Evolutionary conservation across 1,140 invertebrate genomes (phyloP), one percentile per base, ranked within the genome.

Genomic region (Drosophila orosa): DNA sequence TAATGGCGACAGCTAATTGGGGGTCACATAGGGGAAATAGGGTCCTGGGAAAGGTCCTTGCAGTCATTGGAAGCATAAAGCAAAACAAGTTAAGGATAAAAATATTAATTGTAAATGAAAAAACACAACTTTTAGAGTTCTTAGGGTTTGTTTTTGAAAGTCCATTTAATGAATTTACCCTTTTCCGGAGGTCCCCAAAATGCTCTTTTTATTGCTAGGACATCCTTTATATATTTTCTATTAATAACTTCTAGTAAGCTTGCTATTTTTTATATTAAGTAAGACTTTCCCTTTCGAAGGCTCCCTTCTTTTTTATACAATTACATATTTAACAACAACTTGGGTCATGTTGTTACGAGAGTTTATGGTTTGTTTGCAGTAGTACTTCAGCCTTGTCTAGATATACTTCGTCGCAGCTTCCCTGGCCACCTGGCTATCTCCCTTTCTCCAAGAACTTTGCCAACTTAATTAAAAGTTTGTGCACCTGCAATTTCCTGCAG

Each of bases 401-500:
- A 60, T 65, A 35, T 39, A 27, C 22, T 33, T 35, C 61, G 22
- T 7, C 8, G 52, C 25, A 24, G 52, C 25, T 31, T 5, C 29
- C 31, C 22, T n/a, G 19, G 24, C 42, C 9, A 3, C 37, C n/a
- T 39, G n/a, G 5, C 37, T 17, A 6, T 5, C 25, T 19, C n/a
- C 47, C 47, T 31, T 7, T n/a, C 15, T 48, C 22, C 12, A 3
- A 47, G 58, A 72, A 80, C 68, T 89, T 89, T 72, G 24, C n/a
- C 35, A 89, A 89, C 84, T 89, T 90, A 84, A 89, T 89, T 89
- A 89, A 89, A 89, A 90, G 73, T 84, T 89, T 68, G 55, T 71
- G 44, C 48, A 62, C 45, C 65, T 78, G 84, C 80, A 89, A 84
- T 87, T 87, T 87, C 84, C 83, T 79, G 52, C 40, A 19, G 33